Base-by-base conservation (phyloP, 2,888 invertebrate genomes). In the Alcis repandata region DNA sequence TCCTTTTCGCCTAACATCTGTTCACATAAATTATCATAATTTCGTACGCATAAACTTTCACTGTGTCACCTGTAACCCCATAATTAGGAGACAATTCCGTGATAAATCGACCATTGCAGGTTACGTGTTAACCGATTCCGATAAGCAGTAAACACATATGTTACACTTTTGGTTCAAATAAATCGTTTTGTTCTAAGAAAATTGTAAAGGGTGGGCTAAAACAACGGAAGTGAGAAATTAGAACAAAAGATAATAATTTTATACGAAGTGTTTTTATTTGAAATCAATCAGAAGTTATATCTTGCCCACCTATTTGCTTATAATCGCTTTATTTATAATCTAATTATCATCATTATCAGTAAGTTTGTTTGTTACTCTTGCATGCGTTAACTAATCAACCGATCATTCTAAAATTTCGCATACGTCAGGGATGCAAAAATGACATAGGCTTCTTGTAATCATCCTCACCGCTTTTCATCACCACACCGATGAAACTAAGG, bases 11-110 rank as follows among this genome's bases (percentile, higher is more conserved):
- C 19, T 32, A 19, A 56, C 56, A 56, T 56, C 56, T 56, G 56
- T 56, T 32, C n/a, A 19, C 56, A 40, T 33, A 56, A 56, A 56
- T 56, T 56, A 56, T 45, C 43, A 43, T 36, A 56, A 56, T 66
- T 68, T 59, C 46, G 57, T 48, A 43, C 41, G 19, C 41, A 19
- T 33, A 13, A 46, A 40, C n/a, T 17, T 41, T 22, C 33, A 9
- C 46, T 11, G 38, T 22, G 33, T 41, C 56, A 51, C 63, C 57
- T 58, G 45, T 52, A 27, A 40, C 63, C 57, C 32, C 58, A 53
- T 61, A 78, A 79, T 79, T 77, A 78, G 66, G 68, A 69, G 70
- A 72, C 77, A 79, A 79, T 81, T 79, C 69, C 76, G 74, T 80
- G 79, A 81, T 79, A 82, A 78, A 74, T 64, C 70, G 77, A 74